phyloP scores from a whole-genome alignment of 2,113 vertebrate species.

The Osmerus mordax region DNA sequence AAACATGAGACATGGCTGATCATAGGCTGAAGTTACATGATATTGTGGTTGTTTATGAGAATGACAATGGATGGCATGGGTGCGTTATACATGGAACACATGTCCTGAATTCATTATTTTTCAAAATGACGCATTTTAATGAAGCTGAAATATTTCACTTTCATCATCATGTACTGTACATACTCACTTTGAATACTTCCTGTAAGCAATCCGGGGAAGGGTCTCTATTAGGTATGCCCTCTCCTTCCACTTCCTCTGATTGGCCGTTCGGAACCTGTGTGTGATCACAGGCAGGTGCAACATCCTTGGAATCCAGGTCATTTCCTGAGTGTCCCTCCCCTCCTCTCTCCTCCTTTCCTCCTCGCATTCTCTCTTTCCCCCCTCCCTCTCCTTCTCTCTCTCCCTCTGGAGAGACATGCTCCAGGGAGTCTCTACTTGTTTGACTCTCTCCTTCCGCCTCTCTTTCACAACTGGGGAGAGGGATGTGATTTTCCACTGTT shows the following conservation, averaged over 20 bases:
- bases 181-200: slow-evolving; percentile 73
- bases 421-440: slow-evolving; percentile 27
- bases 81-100: not conserved
- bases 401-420: slow-evolving; percentile 43
- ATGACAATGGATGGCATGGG: not conserved
- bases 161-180: slow-evolving; percentile 12
- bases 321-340: slow-evolving; percentile 61
- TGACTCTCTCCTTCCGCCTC: slow-evolving; percentile 31
- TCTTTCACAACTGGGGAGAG: slow-evolving; percentile 15
- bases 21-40: slow-evolving; percentile 51
- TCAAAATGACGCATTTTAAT: not conserved
- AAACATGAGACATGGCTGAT: slow-evolving; percentile 34
- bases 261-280: slow-evolving; percentile 52
- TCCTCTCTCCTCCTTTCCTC: slow-evolving; percentile 16
- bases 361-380: slow-evolving; percentile 34
- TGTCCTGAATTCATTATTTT: not conserved
- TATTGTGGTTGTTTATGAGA: not conserved
- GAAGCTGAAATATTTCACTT: not conserved
- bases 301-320: slow-evolving; percentile 66
- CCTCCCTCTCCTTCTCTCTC: slow-evolving; percentile 38
- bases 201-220: slow-evolving; percentile 60
- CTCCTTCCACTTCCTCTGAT: slow-evolving; percentile 60
- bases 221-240: slow-evolving; percentile 53
- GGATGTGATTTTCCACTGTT: slow-evolving; percentile 55
- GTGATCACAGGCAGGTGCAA: slow-evolving; percentile 48